Base-by-base conservation (phyloP, 2,797 vertebrate species). In the Clangula hyemalis region DNA sequence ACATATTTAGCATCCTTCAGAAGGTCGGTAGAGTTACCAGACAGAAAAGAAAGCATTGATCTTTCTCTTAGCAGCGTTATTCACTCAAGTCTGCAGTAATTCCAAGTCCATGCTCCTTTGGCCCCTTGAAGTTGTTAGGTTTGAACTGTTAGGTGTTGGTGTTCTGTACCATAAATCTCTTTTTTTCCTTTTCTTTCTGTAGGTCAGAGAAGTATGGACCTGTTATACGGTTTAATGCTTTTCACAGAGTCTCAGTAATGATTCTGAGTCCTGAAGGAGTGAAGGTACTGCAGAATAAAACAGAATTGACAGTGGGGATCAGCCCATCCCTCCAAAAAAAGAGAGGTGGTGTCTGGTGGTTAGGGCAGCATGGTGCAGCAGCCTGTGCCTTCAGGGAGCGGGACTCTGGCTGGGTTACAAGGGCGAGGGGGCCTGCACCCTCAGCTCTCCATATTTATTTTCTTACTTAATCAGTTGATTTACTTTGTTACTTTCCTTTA, bases 121-220 rank as follows among this genome's bases (percentile, higher is more conserved):
- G 7, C 87, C 25, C 17, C 93, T 85, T 2, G 6, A 47, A 54
- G 2, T 83, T 90, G 11, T 76, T 66, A 57, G n/a, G 8, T 84
- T 36, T 87, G 51, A 89, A 43, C 30, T 75, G 38, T 61, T 83
- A n/a, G 1, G 3, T 69, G 10, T 57, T 92, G 12, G 20, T 80
- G 21, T 57, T 19, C 85, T 60, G 17, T 85, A 62, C 30, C 47
- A 11, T 76, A 76, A 56, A 71, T 93, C 3, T 88, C 5, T 2
- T 6, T 65, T 54, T 60, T 36, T 65, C 72, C 78, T 58, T 36
- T 13, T 60, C 64, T 65, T 72, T 78, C 96, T 76, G 18, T 78
- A 99, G 99, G 99, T 83, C 98, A 51, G 98, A 99, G 94, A 96
- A 79, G 24, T 98, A 99, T 1, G 99, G 99, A 20, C 98, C 98